phyloP scores from a whole-genome alignment of 2,797 vertebrate genomes.

The Anguilla megastoma region DNA sequence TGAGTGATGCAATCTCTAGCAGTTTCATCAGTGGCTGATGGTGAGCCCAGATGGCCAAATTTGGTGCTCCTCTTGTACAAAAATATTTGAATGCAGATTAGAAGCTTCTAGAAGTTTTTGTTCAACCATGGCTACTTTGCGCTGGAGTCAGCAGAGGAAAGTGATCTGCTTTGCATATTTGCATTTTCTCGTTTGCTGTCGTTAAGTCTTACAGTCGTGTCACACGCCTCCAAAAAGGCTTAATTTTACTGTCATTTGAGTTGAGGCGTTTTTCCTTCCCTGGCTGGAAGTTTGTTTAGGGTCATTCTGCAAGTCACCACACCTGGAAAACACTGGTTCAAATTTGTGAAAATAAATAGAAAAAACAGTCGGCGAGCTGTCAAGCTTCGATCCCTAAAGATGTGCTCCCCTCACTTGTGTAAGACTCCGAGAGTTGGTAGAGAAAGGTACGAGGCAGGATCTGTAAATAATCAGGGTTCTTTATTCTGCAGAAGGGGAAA shows the following conservation, averaged over 20 bases:
- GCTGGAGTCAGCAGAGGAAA: neutral
- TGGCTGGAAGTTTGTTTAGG: neutral
- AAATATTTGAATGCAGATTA: constrained; percentile 20
- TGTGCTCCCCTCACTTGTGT: neutral
- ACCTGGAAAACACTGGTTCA: neutral
- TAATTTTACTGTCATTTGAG: neutral
- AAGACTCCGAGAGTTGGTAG: no score
- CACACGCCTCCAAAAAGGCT: neutral
- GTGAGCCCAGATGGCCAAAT: neutral
- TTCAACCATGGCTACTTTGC: neutral
- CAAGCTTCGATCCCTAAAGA: neutral
- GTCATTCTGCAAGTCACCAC: neutral
- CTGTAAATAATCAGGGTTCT: no score
- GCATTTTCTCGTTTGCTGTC: neutral
- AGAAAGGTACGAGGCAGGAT: no score
- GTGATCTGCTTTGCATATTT: neutral
- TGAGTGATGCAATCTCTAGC: neutral
- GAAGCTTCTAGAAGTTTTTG: neutral
- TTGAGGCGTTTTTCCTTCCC: neutral
- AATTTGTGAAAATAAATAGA: neutral
- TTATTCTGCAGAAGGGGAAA: no score
- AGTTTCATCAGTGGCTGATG: neutral
- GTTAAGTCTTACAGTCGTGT: neutral
- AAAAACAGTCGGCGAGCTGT: neutral
- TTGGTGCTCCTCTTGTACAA: neutral